phyloP scores from a whole-genome alignment of 2,113 vertebrate species.

The Tursiops truncatus region DNA sequence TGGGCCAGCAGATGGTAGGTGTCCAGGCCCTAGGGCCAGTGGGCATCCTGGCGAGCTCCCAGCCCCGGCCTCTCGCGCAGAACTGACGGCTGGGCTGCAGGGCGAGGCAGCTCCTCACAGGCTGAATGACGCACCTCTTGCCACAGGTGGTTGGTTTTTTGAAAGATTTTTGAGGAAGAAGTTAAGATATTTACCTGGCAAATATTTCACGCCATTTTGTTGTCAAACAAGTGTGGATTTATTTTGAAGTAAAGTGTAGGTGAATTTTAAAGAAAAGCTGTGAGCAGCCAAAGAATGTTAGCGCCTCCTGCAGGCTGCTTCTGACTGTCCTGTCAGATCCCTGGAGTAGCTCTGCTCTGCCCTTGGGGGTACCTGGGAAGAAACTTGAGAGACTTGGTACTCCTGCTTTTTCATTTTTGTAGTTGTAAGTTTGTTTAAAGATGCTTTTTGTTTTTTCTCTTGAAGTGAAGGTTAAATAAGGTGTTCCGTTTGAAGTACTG shows the following conservation, averaged over 20 bases:
- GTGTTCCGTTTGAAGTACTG: background rate
- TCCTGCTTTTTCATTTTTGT: background rate
- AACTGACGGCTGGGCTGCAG: fast-evolving
- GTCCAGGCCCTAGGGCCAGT: background rate
- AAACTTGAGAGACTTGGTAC: background rate
- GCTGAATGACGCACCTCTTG: background rate
- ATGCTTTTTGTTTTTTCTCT: background rate
- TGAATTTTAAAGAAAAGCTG: background rate
- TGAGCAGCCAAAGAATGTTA: background rate
- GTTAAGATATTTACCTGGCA: background rate
- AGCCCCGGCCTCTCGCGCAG: background rate
- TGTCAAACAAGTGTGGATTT: background rate
- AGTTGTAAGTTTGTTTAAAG: background rate
- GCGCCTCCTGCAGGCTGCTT: background rate
- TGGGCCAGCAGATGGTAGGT: too few relatives aligned
- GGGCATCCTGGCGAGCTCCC: background rate
- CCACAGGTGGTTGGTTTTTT: background rate
- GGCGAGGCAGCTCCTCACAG: fast-evolving
- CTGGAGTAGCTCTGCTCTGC: background rate
- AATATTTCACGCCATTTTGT: background rate
- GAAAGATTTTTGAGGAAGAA: background rate
- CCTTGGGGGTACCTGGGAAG: background rate
- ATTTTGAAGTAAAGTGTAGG: background rate
- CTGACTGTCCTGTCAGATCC: background rate
- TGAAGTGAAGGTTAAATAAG: background rate